Evolutionary conservation across 2,113 vertebrate species (phyloP), one percentile per base, ranked within the genome.

Genomic region (Anarhynchus alexandrinus): DNA sequence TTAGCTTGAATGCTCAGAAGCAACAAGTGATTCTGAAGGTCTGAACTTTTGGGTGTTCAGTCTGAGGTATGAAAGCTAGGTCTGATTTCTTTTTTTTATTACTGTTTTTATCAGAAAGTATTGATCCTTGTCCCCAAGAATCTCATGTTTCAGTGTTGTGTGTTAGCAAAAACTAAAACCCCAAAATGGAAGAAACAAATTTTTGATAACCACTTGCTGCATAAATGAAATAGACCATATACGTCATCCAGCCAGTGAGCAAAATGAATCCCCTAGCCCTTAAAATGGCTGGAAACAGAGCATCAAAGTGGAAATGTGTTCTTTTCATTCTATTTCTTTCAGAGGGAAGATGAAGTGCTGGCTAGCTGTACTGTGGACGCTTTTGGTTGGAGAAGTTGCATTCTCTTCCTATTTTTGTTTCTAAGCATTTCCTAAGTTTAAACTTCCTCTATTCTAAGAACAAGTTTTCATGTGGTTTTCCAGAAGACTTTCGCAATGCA

Each of bases 381-480:
- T 86, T 92, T 26, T 32, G 23, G 6, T 90, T 61, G 69, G 43
- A 82, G 62, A 82, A 90, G 19, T 69, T 93, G 20, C 19, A 11
- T 73, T 65, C 12, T 76, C 67, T 94, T 90, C 64, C 55, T 73
- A 2, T 72, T 81, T 94, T 77, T 43, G 15, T 76, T 71, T 74
- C 5, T 34, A 69, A 55, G 57, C 3, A 22, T 81, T 93, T 88
- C 72, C 11, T 55, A 61, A 93, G 18, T 83, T 92, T 74, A 42
- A 74, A 52, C 81, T 94, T 95, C 94, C 67, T 88, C 83, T 85
- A 42, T 94, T 96, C 25, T 83, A 32, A 58, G 66, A 93, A 78
- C 9, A 66, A 52, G 32, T 62, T 61, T 88, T 93, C 42, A 4
- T 58, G 52, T 42, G 26, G 40, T 52, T 88, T 72, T 72, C 14